Base-by-base conservation (phyloP, 1,140 invertebrate genomes). In the Dendrolimus kikuchii region DNA sequence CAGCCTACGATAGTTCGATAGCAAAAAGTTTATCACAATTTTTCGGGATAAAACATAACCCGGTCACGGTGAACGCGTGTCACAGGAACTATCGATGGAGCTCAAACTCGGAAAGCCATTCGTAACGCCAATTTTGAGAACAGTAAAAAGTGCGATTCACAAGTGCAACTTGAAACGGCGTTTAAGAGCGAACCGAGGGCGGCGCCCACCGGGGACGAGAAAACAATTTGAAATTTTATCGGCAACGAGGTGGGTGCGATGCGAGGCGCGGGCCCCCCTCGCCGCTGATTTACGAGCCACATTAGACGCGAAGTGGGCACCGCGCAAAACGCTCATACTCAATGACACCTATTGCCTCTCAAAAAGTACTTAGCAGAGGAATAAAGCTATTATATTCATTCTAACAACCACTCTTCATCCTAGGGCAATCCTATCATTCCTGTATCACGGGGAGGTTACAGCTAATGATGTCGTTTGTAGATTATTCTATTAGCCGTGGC, bases 181-280 rank as follows among this genome's bases (percentile, higher is more conserved):
- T 86, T 86, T 86, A 83, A 81, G 80, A 86, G 82, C 79, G 79
- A 86, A 82, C 68, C 70, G 74, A 71, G 78, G 79, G 77, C 74
- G 79, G 77, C 75, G 75, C 77, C 75, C 77, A 74, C 77, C 77
- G 70, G 78, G 79, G 80, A 69, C 78, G 79, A 81, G 77, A 76
- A 79, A 86, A 86, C 80, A 83, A 86, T 83, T 86, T 83, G 71
- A 74, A 77, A 69, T 85, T 85, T 85, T 85, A 85, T 85, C 80
- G 81, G 67, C 61, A 63, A 59, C 58, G 64, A 75, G 74, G 70
- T 67, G 72, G 68, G 58, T 55, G 40, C 40, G 48, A 39, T n/a
- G 38, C 9, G 66, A 48, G 55, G 58, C 60, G 65, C 45, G 66
- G 60, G 70, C 67, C 71, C 72, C 71, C 70, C 71, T 80, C 79